phyloP scores from a whole-genome alignment of 2,113 vertebrate genomes.

The Varanus komodoensis region DNA sequence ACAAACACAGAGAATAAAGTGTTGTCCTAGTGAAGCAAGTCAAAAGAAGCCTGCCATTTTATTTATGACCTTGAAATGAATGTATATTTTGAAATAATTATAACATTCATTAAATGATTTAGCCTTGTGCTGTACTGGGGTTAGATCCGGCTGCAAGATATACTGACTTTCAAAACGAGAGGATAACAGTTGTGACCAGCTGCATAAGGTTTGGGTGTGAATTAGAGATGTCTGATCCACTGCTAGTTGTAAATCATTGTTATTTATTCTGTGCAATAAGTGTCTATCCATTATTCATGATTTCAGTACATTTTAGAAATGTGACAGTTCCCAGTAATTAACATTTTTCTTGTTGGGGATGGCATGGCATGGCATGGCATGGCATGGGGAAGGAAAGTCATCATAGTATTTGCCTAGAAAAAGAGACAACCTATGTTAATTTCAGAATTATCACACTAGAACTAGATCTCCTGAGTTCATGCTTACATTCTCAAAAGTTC shows the following conservation, averaged over 20 bases:
- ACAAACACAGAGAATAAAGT: slow-evolving; percentile 25
- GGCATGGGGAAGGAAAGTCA: slow-evolving; percentile 40
- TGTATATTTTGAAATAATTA: slow-evolving; percentile 26
- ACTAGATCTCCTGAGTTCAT: slow-evolving; percentile 68
- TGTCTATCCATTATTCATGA: slow-evolving; percentile 67
- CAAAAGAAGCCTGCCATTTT: slow-evolving; percentile 40
- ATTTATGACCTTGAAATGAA: slow-evolving; percentile 27
- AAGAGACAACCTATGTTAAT: slow-evolving; percentile 65
- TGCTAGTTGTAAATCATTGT: slow-evolving; percentile 60
- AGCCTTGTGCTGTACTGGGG: not conserved
- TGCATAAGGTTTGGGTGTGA: not conserved
- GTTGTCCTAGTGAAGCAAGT: slow-evolving; percentile 8
- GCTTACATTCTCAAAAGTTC: slow-evolving; percentile 60
- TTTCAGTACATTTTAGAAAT: slow-evolving; percentile 68
- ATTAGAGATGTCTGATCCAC: slow-evolving; percentile 48
- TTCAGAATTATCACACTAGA: slow-evolving; percentile 67
- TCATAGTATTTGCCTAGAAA: slow-evolving; percentile 63
- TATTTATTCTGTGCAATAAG: slow-evolving; percentile 69
- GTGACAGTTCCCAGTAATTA: slow-evolving; percentile 69
- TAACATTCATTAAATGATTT: slow-evolving; percentile 13
- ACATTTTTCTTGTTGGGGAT: slow-evolving; percentile 72
- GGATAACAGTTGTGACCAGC: slow-evolving; percentile 23
- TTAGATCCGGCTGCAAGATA: slow-evolving; percentile 24
- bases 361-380: not conserved
- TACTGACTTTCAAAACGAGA: slow-evolving; percentile 28